These are phyloP conservation scores for Pituophis catenifer DNA, from an alignment of 2,113 vertebrate genomes.

Conservation along the genomic window DNA sequence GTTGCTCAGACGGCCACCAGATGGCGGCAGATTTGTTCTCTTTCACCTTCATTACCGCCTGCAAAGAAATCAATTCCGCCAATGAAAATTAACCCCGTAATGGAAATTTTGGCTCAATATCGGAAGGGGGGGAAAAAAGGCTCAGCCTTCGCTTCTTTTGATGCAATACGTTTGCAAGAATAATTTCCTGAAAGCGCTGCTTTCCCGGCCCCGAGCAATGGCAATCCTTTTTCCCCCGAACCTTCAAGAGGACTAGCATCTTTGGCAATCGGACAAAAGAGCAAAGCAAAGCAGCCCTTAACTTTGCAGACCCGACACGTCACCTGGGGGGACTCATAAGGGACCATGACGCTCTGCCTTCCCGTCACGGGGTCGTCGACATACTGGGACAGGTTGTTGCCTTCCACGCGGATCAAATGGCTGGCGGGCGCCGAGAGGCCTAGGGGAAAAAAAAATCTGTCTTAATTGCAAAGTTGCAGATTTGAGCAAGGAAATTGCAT, in stretches of 20 bases:
- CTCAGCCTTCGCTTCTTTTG: neutral
- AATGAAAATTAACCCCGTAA: neutral
- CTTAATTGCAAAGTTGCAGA: neutral
- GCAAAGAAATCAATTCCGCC: neutral
- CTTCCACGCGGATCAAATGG: constrained; percentile 95
- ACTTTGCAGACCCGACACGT: fast-evolving
- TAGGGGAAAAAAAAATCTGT: constrained; percentile 44
- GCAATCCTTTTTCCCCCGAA: fast-evolving
- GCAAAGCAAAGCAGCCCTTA: neutral
- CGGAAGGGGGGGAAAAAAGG: neutral
- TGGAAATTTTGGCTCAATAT: neutral
- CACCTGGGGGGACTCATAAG: constrained; percentile 95
- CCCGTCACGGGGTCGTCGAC: constrained; percentile 93
- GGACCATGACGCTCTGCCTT: constrained; percentile 91
- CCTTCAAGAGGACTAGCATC: neutral
- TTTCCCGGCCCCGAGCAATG: neutral
- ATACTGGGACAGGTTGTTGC: constrained; percentile 92
- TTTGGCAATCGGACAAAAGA: neutral
- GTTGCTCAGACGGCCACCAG: neutral
- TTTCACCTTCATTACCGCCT: neutral
- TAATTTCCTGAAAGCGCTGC: neutral
- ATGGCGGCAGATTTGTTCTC: neutral
- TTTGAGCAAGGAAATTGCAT: no score
- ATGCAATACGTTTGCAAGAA: neutral
- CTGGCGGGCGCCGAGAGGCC: constrained; percentile 92